Evolutionary conservation across 2,888 invertebrate species (phyloP).

Genomic region (Cryptosula pallasiana): DNA sequence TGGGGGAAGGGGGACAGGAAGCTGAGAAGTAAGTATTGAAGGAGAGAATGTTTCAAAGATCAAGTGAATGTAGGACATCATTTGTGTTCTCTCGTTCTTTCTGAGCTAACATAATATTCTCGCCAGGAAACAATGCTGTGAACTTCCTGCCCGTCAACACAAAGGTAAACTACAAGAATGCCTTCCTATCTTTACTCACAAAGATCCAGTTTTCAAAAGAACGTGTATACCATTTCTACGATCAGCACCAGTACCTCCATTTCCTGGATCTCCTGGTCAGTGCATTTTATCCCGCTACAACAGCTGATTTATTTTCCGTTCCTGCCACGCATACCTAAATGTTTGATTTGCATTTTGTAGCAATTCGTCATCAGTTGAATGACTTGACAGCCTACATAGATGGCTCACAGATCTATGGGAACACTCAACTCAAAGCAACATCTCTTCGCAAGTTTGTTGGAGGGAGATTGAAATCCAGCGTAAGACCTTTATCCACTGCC

Average conservation of each 20-base stretch:
- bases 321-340: neutral
- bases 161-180: neutral
- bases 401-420: constrained; percentile 22
- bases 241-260: neutral
- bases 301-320: neutral
- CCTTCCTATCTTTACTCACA: neutral
- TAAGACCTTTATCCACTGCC: too few relatives aligned
- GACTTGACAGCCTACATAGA: constrained; percentile 18
- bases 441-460: neutral
- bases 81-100: too few relatives aligned
- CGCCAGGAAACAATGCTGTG: constrained; percentile 1
- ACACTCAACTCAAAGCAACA: neutral
- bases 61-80: too few relatives aligned
- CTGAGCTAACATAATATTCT: too few relatives aligned
- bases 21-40: constrained; percentile 8
- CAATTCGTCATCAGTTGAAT: constrained; percentile 7
- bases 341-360: neutral
- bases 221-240: constrained; percentile 3
- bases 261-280: neutral
- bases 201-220: constrained; percentile 17
- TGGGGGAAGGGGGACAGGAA: constrained; percentile 11
- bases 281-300: neutral
- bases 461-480: neutral
- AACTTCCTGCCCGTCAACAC: neutral
- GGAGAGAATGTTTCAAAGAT: too few relatives aligned